phyloP scores from a whole-genome alignment of 2,888 invertebrate genomes.

The Polydesmus complanatus region DNA sequence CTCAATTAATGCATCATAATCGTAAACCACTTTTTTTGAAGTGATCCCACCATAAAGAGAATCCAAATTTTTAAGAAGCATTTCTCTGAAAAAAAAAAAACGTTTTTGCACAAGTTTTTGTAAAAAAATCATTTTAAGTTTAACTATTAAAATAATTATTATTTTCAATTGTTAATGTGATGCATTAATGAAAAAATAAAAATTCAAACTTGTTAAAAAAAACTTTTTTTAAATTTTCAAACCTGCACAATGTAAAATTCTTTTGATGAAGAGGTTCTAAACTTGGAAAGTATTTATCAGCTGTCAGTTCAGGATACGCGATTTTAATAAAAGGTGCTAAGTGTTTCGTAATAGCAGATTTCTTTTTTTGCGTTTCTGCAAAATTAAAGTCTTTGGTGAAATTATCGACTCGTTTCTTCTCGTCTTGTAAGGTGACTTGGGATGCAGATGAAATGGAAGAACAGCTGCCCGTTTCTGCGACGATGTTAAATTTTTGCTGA shows the following conservation, averaged over 20 bases:
- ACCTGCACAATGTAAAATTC: constrained; percentile 41
- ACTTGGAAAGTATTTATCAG: constrained; percentile 35
- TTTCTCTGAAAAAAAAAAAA: constrained; percentile 35
- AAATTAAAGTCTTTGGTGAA: constrained; percentile 21
- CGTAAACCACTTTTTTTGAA: constrained; percentile 51
- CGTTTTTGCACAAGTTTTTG: too few relatives aligned
- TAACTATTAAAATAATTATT: too few relatives aligned
- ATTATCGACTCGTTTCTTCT: constrained; percentile 16
- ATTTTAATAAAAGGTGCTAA: constrained; percentile 57
- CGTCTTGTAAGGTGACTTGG: neutral
- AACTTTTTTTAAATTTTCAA: constrained; percentile 18
- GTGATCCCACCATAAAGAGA: constrained; percentile 47
- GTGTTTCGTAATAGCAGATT: constrained; percentile 35
- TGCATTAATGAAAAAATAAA: neutral
- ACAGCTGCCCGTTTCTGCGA: neutral
- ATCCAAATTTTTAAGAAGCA: constrained; percentile 51
- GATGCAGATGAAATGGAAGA: neutral
- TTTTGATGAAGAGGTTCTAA: constrained; percentile 47
- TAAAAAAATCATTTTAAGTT: too few relatives aligned
- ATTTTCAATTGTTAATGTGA: constrained; percentile 12
- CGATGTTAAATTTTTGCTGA: neutral
- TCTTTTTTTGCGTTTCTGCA: constrained; percentile 27
- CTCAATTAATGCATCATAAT: constrained; percentile 44
- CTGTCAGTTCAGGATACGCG: constrained; percentile 58
- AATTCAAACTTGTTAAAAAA: too few relatives aligned